Conservation (phyloP, 2,113 vertebrate species). For the Penelope pileata region DNA sequence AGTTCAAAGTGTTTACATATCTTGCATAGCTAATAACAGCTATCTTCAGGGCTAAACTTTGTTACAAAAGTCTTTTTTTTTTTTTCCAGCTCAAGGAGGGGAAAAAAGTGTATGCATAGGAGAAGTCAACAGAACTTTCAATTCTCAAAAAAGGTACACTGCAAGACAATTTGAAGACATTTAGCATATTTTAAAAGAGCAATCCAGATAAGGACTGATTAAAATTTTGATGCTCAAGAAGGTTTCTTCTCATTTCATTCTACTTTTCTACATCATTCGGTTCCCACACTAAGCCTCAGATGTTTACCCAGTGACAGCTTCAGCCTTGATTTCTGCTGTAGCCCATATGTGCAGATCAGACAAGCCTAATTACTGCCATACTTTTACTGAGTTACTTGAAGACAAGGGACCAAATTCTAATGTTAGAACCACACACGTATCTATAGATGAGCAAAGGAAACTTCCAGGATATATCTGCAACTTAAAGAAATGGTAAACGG, state of each 20-base stretch:
- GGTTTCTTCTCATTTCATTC: neutral
- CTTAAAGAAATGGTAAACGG: neutral
- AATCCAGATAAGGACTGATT: neutral
- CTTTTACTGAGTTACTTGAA: neutral
- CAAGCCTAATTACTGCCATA: neutral
- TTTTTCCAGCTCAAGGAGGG: neutral
- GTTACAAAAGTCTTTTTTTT: neutral
- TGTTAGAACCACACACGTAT: neutral
- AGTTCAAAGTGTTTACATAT: neutral
- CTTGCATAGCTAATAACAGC: too few species aligned
- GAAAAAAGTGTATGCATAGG: accelerated
- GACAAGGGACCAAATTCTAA: neutral
- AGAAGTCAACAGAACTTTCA: neutral
- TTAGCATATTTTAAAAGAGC: neutral
- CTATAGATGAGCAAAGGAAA: neutral
- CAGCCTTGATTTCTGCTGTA: neutral
- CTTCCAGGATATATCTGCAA: neutral
- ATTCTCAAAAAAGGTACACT: neutral
- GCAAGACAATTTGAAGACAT: neutral
- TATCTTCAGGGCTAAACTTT: neutral
- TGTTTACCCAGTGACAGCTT: neutral
- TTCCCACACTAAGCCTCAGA: neutral
- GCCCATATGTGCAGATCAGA: neutral
- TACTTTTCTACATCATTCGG: neutral
- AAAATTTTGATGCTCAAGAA: neutral